Evolutionary conservation across 2,113 vertebrate genomes (phyloP), one percentile per base, ranked within the genome.

Genomic region (Mobula birostris): DNA sequence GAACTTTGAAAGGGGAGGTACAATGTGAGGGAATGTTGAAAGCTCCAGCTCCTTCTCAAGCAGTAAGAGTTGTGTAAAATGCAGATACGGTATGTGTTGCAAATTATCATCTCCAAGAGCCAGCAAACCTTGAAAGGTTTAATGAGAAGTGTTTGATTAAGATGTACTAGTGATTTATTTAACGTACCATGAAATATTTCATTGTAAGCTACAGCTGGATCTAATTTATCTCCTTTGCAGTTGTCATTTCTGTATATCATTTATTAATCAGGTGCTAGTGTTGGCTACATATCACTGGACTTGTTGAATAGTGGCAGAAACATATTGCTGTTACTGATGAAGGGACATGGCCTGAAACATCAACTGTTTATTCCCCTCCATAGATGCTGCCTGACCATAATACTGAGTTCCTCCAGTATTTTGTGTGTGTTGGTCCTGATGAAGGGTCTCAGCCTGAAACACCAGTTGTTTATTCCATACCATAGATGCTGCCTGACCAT

Each of bases 101-200:
- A 90, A 87, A 19, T 61, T 27, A 32, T 90, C 19, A 90, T 29
- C 58, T 90, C 87, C 63, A 56, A 66, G 66, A n/a, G 29, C 87
- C 63, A 91, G 66, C n/a, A n/a, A 66, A 36, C n/a, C 88, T 66
- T 68, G 58, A 68, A 91, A 91, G 61, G 27, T 66, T 61, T 17
- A 66, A 66, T 90, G 87, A 90, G n/a, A 63, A 68, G 17, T 36
- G 61, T 91, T 70, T 91, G 88, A 91, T 91, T 91, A 70, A 91
- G 63, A 70, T 68, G 88, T 70, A 19, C 63, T n/a, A 91, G 14
- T 91, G 88, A 70, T 70, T 91, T 66, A 70, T 91, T 32, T n/a
- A 70, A 91, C 63, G 21, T 36, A 66, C 66, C 68, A 61, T 32
- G 32, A 68, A 91, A 36, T 14, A 17, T 68, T n/a, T 68, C 6